These are phyloP conservation scores for Drosophila parthenogenetica DNA, from an alignment of 2,888 invertebrate species.

Conservation along the genomic window DNA sequence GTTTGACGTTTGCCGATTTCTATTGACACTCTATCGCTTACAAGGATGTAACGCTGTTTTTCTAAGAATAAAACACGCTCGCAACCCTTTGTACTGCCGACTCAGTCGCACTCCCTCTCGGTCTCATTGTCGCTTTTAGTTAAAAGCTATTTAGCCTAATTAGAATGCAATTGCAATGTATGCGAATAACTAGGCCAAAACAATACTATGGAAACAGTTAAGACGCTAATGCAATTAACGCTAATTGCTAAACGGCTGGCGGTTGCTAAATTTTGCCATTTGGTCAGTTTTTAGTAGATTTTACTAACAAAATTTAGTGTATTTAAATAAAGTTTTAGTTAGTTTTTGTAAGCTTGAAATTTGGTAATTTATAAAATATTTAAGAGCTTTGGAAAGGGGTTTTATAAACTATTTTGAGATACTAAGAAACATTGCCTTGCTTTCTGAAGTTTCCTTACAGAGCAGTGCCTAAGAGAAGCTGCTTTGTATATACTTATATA, in stretches of 20 bases:
- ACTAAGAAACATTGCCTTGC: too few relatives aligned
- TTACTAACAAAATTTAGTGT: too few relatives aligned
- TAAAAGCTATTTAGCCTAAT: conserved; percentile 71
- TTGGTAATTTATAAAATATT: too few relatives aligned
- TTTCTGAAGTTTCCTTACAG: too few relatives aligned
- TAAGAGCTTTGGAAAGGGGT: too few relatives aligned
- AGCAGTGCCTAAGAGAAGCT: too few relatives aligned
- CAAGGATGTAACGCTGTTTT: conserved; percentile 79
- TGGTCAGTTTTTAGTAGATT: too few relatives aligned
- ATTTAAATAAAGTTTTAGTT: too few relatives aligned
- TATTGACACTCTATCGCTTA: conserved; percentile 75
- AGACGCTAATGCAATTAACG: conserved; percentile 29
- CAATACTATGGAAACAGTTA: conserved; percentile 8
- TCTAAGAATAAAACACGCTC: conserved; percentile 72
- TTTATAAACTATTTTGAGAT: too few relatives aligned
- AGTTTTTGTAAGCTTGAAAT: too few relatives aligned
- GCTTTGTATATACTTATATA: too few relatives aligned
- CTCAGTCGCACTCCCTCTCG: conserved; percentile 1
- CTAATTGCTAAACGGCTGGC: conserved; percentile 37
- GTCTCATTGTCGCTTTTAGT: background rate
- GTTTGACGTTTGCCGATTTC: conserved; percentile 80
- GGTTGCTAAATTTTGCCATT: too few relatives aligned
- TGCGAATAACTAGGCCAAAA: conserved; percentile 40
- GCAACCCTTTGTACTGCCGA: conserved; percentile 64
- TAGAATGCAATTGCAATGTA: conserved; percentile 47